These are phyloP conservation scores for Fragum sueziense DNA, from an alignment of 2,888 invertebrate genomes.

Conservation along the genomic window DNA sequence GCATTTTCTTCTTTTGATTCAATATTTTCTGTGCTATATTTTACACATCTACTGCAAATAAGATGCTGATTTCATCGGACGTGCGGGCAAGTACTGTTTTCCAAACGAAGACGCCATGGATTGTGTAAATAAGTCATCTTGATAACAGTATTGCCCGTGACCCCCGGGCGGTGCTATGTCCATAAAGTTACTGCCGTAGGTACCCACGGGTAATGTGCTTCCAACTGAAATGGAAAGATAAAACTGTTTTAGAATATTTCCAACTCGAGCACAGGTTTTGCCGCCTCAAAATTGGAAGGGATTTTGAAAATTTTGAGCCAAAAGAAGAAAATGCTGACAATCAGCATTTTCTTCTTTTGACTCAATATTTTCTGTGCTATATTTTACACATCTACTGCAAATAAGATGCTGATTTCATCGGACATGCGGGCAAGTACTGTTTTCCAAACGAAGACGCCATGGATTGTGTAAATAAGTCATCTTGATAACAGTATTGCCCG, in stretches of 20 bases:
- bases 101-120: conserved; percentile 64
- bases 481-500: conserved; percentile 67
- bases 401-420: conserved; percentile 59
- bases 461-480: conserved; percentile 67
- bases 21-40: no score
- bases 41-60: no score
- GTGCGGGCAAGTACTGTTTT: conserved; percentile 66
- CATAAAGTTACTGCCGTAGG: conserved; percentile 74
- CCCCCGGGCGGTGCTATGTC: conserved; percentile 72
- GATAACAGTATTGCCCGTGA: conserved; percentile 72
- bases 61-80: conserved; percentile 63
- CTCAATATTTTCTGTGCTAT: no score
- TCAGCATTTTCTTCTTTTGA: no score
- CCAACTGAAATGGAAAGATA: conserved; percentile 47
- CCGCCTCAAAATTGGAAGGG: no score
- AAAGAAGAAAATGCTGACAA: no score
- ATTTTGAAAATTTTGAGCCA: no score
- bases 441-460: conserved; percentile 67
- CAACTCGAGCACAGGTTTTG: no score
- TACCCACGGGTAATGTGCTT: conserved; percentile 57
- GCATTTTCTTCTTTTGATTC: no score
- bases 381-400: no score
- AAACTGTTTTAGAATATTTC: no score
- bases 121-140: conserved; percentile 70
- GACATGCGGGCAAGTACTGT: conserved; percentile 65